These are phyloP conservation scores for Heterocephalus glaber DNA, from an alignment of 2,113 vertebrate species.

Conservation along the genomic window DNA sequence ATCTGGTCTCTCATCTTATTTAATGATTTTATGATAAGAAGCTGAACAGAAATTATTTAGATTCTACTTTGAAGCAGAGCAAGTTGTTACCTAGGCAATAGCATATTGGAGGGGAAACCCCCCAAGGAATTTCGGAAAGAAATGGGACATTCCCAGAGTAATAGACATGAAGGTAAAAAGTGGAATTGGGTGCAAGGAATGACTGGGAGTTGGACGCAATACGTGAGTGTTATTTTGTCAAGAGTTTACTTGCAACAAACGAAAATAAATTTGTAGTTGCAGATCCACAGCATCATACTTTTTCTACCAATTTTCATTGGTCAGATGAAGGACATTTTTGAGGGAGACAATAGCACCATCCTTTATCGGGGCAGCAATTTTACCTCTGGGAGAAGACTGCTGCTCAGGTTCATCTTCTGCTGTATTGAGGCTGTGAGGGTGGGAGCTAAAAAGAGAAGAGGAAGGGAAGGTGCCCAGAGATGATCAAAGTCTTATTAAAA, in stretches of 20 bases:
- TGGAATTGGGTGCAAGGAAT: neutral
- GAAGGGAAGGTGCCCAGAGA: neutral
- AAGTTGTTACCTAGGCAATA: neutral
- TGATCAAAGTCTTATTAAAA: neutral
- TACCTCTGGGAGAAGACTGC: fast-evolving
- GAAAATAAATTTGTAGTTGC: neutral
- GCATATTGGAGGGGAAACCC: fast-evolving
- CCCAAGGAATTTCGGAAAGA: neutral
- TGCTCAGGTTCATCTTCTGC: neutral
- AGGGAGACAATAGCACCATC: neutral
- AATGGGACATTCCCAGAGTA: neutral
- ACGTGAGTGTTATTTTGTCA: neutral
- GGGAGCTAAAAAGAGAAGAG: neutral
- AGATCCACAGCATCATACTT: neutral
- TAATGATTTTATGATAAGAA: neutral
- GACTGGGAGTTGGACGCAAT: fast-evolving
- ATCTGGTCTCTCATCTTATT: neutral
- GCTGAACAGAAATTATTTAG: neutral
- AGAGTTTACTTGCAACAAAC: neutral
- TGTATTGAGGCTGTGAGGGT: neutral
- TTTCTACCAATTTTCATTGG: neutral
- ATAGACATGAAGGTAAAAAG: neutral
- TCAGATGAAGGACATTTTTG: neutral
- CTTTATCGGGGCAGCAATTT: neutral
- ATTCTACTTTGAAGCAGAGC: neutral